A percentile compares a stretch with the other conserved stretches of the same genome.
Evolutionary conservation across 1,140 invertebrate species (phyloP).

Genomic region (Penaeus vannamei): DNA sequence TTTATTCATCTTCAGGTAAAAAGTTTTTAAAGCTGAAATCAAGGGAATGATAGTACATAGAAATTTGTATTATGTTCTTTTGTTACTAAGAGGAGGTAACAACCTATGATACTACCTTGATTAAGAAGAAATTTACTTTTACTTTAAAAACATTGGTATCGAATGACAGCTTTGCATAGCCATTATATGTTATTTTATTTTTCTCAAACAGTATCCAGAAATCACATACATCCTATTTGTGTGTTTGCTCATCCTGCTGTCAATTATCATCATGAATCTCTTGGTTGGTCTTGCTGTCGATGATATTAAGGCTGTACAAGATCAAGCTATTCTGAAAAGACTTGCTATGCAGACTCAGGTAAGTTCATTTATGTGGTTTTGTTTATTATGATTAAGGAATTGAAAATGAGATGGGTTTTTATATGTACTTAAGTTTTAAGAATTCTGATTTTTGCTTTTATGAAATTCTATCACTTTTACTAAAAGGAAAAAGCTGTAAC

Average conservation of each 20-base stretch:
- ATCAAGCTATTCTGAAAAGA: constrained; percentile 74
- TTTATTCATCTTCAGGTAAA: not conserved
- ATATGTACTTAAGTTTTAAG: not conserved
- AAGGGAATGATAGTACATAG: too few relatives aligned
- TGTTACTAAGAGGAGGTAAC: not conserved
- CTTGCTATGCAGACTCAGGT: constrained; percentile 75
- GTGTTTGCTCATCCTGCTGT: constrained; percentile 84
- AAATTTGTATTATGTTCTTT: not conserved
- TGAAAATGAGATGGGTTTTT: not conserved
- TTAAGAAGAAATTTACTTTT: too few relatives aligned
- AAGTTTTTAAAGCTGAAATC: not conserved
- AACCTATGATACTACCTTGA: not conserved
- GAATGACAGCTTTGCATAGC: not conserved
- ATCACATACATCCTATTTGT: constrained; percentile 84
- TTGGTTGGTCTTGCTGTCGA: constrained; percentile 74
- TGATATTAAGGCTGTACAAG: constrained; percentile 71
- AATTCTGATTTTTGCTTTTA: not conserved
- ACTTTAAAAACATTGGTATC: too few relatives aligned
- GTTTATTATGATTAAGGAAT: not conserved
- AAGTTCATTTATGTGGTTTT: not conserved
- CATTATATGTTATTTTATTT: not conserved
- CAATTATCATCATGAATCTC: constrained; percentile 86
- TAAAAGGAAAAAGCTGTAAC: too few relatives aligned
- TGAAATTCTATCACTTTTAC: too few relatives aligned
- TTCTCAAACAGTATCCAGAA: constrained; percentile 69